Conservation (phyloP, 2,888 invertebrate genomes). For the Parnassius glacialis region DNA sequence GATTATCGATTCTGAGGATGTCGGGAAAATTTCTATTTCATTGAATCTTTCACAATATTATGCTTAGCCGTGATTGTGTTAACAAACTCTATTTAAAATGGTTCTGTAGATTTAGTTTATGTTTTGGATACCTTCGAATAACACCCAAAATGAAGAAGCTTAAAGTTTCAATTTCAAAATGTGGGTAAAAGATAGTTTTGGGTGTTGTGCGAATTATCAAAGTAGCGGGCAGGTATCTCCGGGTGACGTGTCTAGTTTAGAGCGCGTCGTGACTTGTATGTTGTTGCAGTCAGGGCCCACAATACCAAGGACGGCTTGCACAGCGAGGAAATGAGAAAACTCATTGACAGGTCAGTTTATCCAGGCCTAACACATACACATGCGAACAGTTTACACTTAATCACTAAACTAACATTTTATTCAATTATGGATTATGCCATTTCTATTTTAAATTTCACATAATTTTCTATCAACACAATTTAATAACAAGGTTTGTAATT, state of each 20-base stretch:
- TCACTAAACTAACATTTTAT: slow-evolving; percentile 19
- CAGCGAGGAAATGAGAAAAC: slow-evolving; percentile 98
- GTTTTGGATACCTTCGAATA: slow-evolving; percentile 52
- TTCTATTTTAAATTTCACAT: neutral
- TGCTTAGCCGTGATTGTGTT: slow-evolving; percentile 77
- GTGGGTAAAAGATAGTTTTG: slow-evolving; percentile 26
- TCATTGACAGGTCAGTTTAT: slow-evolving; percentile 95
- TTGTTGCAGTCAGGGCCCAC: slow-evolving; percentile 84
- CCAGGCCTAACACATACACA: slow-evolving; percentile 42
- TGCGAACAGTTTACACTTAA: slow-evolving; percentile 22
- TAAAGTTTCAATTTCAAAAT: neutral
- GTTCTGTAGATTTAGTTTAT: slow-evolving; percentile 72
- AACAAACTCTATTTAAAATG: slow-evolving; percentile 60
- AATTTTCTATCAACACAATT: neutral
- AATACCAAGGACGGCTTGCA: slow-evolving; percentile 94
- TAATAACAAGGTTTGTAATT: neutral
- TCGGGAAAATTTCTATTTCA: slow-evolving; percentile 39
- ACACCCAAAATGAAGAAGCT: slow-evolving; percentile 39
- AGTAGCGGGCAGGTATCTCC: slow-evolving; percentile 60
- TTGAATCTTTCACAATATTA: slow-evolving; percentile 40
- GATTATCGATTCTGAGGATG: neutral
- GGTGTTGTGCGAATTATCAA: slow-evolving; percentile 49
- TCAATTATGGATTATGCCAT: neutral
- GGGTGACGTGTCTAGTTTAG: slow-evolving; percentile 71
- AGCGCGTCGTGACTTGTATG: slow-evolving; percentile 76